These are phyloP conservation scores for Timema cristinae DNA, from an alignment of 2,888 invertebrate genomes.

Conservation along the genomic window DNA sequence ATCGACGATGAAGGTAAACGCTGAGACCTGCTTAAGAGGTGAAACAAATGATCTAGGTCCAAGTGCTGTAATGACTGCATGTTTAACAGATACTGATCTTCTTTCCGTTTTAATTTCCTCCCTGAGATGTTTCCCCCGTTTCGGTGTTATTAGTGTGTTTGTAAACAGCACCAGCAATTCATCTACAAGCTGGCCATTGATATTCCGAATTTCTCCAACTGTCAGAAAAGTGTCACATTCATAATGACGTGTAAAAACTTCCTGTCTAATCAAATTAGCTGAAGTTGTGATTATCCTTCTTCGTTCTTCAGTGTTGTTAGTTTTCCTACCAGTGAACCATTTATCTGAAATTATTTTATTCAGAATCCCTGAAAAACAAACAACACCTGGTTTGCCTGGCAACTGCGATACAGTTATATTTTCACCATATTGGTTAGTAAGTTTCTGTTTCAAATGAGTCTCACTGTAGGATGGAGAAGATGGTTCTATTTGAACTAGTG, in stretches of 20 bases:
- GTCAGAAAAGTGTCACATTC: neutral
- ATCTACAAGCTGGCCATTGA: neutral
- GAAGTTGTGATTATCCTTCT: neutral
- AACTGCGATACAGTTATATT: constrained; percentile 6
- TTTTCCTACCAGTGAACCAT: constrained; percentile 12
- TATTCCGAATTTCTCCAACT: neutral
- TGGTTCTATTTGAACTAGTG: neutral
- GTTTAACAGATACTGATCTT: neutral
- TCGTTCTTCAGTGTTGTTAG: neutral
- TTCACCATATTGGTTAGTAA: neutral
- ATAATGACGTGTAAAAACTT: constrained; percentile 6
- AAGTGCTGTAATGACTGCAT: constrained; percentile 7
- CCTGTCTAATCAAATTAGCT: neutral
- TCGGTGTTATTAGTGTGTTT: neutral
- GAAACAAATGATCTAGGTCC: constrained; percentile 5
- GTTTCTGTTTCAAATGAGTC: constrained; percentile 12
- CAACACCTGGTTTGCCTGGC: constrained; percentile 9
- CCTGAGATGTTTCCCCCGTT: neutral
- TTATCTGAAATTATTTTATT: constrained; percentile 3
- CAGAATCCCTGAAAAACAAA: constrained; percentile 10
- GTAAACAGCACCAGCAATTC: constrained; percentile 3
- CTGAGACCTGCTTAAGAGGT: neutral
- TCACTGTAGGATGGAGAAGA: neutral
- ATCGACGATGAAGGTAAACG: neutral
- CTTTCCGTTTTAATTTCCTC: neutral